Percentiles rank a stretch among this genome's conserved stretches.
Evolutionary conservation across 2,113 vertebrate species (phyloP).

Genomic region (Mohoua ochrocephala): DNA sequence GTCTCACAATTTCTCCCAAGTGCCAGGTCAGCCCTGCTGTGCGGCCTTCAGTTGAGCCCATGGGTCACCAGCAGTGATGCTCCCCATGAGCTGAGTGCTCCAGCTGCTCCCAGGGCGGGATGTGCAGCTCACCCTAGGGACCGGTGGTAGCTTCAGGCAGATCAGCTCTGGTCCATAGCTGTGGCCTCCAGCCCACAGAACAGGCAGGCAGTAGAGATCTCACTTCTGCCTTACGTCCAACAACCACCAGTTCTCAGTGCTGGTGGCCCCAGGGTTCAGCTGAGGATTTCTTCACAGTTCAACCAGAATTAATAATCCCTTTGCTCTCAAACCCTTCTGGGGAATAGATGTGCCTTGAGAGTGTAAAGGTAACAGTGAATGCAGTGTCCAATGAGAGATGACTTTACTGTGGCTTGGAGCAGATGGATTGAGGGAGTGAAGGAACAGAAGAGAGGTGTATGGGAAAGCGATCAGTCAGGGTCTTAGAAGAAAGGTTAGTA

Average conservation of each 20-base stretch:
- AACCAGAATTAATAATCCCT: background rate
- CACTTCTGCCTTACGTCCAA: background rate
- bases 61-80: rapidly evolving
- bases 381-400: background rate
- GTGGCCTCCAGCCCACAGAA: background rate
- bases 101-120: background rate
- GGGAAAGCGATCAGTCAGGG: background rate
- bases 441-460: background rate
- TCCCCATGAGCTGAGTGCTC: background rate
- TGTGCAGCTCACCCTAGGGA: background rate
- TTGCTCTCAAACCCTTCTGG: background rate
- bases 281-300: background rate
- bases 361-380: background rate
- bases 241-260: background rate
- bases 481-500: background rate
- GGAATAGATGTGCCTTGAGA: background rate
- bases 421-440: background rate
- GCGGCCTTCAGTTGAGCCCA: rapidly evolving
- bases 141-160: background rate
- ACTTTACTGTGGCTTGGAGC: background rate
- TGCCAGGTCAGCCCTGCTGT: rapidly evolving
- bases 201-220: background rate
- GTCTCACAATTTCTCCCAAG: background rate
- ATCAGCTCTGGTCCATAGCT: background rate
- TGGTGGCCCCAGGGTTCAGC: background rate